Percentiles rank a stretch among this genome's conserved stretches.
phyloP scores from a whole-genome alignment of 2,797 vertebrate genomes.

The Cebuella pygmaea region DNA sequence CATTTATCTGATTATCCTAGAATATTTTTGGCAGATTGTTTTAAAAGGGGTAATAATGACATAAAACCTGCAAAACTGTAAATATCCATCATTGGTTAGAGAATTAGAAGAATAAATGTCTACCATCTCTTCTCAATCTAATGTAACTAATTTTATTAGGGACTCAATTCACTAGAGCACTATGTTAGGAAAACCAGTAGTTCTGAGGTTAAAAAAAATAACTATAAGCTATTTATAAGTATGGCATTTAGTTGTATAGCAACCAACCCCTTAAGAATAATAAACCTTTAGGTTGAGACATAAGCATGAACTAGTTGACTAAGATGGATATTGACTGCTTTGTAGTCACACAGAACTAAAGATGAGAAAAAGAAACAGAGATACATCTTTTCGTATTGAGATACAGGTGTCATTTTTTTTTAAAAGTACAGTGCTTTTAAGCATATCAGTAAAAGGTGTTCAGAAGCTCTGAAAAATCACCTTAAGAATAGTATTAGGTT shows the following conservation, averaged over 20 bases:
- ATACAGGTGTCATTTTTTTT: background rate
- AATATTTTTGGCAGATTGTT: background rate
- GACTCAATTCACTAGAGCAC: background rate
- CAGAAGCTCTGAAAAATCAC: background rate
- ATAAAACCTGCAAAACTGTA: background rate
- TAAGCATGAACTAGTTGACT: background rate
- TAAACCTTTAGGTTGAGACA: background rate
- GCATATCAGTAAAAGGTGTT: background rate
- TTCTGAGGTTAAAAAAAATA: constrained; percentile 17
- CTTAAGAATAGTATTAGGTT: background rate
- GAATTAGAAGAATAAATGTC: constrained; percentile 24
- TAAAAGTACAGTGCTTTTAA: background rate
- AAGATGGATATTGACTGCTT: background rate
- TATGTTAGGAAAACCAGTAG: background rate
- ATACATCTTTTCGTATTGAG: background rate
- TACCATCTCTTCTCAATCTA: background rate
- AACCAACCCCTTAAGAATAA: background rate
- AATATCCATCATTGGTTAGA: background rate
- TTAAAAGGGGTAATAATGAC: constrained; percentile 2
- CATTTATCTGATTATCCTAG: constrained; percentile 1
- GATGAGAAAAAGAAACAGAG: background rate
- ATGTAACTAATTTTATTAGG: background rate
- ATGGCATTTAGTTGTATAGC: background rate
- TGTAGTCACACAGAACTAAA: background rate
- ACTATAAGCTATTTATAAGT: constrained; percentile 13